These are phyloP conservation scores for Leucosticte australis DNA, from an alignment of 2,113 vertebrate genomes.

Conservation along the genomic window DNA sequence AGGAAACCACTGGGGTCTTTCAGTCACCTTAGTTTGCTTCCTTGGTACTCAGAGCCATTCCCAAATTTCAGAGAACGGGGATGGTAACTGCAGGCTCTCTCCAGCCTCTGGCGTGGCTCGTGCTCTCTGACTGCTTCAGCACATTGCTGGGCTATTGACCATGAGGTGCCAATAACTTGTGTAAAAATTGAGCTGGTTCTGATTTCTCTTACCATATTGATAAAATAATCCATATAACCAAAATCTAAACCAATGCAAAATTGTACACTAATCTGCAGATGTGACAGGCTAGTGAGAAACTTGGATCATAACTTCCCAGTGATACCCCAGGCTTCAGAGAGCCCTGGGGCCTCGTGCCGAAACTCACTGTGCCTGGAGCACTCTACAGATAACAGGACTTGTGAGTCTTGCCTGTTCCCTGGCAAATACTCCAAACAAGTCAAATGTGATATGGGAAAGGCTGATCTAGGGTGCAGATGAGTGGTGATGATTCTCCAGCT, in stretches of 20 bases:
- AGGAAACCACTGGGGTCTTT: not conserved
- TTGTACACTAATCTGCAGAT: not conserved
- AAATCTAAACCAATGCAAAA: not conserved
- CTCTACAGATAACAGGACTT: not conserved
- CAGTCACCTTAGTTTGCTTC: not conserved
- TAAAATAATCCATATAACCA: not conserved
- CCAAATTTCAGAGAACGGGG: not conserved
- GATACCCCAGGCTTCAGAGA: not conserved
- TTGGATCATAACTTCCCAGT: not conserved
- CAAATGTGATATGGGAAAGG: not conserved
- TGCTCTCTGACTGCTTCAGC: not conserved
- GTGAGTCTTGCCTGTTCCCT: not conserved
- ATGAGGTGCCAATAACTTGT: not conserved
- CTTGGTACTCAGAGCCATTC: not conserved
- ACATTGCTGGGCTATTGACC: not conserved
- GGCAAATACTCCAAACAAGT: not conserved
- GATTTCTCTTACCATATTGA: not conserved
- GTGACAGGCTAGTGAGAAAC: not conserved
- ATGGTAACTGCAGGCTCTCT: not conserved
- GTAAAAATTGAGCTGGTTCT: not conserved
- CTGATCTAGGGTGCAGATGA: not conserved
- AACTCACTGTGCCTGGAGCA: not conserved
- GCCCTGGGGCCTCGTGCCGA: not conserved
- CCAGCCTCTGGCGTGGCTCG: rapidly evolving
- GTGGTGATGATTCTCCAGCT: not conserved